These are phyloP conservation scores for Cossypha polioptera DNA, from an alignment of 2,797 vertebrate species.

Conservation along the genomic window DNA sequence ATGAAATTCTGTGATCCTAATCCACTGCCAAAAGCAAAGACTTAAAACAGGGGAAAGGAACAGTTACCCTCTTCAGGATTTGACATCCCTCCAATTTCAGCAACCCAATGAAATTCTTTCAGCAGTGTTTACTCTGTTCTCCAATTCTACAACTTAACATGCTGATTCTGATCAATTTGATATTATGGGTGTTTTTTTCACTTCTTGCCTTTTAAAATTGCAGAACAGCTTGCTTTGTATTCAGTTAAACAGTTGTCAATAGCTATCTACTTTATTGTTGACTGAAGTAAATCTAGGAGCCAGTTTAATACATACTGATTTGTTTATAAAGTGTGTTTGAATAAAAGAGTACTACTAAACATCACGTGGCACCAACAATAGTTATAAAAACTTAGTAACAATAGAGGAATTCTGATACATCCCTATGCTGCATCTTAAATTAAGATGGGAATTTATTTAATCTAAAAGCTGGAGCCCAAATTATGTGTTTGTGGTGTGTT, in stretches of 20 bases:
- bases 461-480: not conserved
- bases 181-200: fast-evolving
- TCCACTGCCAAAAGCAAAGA: not conserved
- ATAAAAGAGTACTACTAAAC: not conserved
- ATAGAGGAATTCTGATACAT: not conserved
- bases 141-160: not conserved
- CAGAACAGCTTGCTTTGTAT: not conserved
- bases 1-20: not conserved
- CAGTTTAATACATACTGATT: not conserved
- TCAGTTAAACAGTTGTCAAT: not conserved
- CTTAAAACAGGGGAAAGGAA: not conserved
- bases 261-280: not conserved
- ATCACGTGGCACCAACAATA: not conserved
- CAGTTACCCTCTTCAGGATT: not conserved
- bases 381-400: not conserved
- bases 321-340: not conserved
- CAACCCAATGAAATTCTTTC: not conserved
- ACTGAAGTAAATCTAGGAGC: not conserved
- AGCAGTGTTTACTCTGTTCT: not conserved
- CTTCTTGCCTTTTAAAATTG: not conserved
- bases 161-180: not conserved
- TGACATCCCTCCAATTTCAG: not conserved
- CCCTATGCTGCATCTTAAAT: not conserved
- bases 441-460: not conserved
- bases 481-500: not conserved